Evolutionary conservation across 2,113 vertebrate genomes (phyloP), one percentile per base, ranked within the genome.

Genomic region (Dromas ardeola): DNA sequence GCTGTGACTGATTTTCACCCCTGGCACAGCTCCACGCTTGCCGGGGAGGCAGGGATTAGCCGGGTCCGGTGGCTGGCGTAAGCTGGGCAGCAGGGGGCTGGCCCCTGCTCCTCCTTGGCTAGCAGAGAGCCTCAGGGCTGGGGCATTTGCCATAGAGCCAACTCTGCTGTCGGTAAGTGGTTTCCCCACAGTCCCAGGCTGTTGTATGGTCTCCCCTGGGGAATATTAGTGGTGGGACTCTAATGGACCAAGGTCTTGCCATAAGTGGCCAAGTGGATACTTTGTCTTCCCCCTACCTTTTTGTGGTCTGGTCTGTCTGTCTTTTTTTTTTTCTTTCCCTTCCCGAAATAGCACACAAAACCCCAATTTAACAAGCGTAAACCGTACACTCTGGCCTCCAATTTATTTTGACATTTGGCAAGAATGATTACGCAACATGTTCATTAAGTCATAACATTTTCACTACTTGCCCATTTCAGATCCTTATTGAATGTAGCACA

Each of bases 351-450:
- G 88, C 90, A 47, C 50, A 81, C 50, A 95, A 81, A 50, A 6
- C 76, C 91, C 87, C n/a, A 73, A 42, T 93, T 96, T 95, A 95
- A 96, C 95, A 95, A 94, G 91, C 42, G 15, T 86, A 97, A 96
- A 82, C 94, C 5, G 11, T 84, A 88, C 74, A 52, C 62, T 83
- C 81, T 88, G 95, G 91, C 81, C 93, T 90, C 91, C 93, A 96
- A 97, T 90, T 97, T 94, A 96, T 95, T 93, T 81, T 97, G 97
- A 97, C 81, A 86, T 98, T 97, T 94, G 80, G 88, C 90, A 81
- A 96, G 92, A 94, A 88, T 96, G 90, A 95, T 95, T 97, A 93
- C 71, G 56, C 95, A 96, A 91, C 30, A 43, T 71, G 82, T 94
- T 98, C 90, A 65, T 97, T 76, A 93, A 71, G 67, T 91, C 52